Evolutionary conservation across 2,113 vertebrate genomes (phyloP).

Genomic region (Bucco capensis): DNA sequence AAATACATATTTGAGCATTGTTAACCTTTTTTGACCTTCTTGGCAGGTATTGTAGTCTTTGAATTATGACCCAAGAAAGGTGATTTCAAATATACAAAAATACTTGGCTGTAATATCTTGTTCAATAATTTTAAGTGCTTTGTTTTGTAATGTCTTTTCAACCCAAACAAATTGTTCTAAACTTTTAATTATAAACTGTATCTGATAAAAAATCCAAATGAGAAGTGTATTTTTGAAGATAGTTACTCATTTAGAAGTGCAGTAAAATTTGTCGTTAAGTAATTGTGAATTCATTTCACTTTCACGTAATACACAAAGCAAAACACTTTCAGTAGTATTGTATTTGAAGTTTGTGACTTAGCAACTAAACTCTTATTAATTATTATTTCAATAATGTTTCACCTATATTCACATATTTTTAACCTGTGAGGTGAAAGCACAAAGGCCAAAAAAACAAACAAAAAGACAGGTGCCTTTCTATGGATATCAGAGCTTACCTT

Average conservation of each 20-base stretch:
- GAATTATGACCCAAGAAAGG: constrained; percentile 55
- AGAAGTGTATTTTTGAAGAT: constrained; percentile 70
- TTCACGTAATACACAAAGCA: constrained; percentile 29
- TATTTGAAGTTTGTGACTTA: constrained; percentile 34
- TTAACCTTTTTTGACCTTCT: constrained; percentile 34
- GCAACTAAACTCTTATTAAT: constrained; percentile 41
- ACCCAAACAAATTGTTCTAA: constrained; percentile 45
- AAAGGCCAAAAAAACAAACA: background rate
- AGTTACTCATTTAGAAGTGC: constrained; percentile 50
- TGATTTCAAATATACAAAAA: constrained; percentile 63
- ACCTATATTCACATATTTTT: constrained; percentile 59
- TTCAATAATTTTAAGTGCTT: constrained; percentile 55
- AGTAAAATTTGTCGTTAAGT: constrained; percentile 60
- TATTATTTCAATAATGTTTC: constrained; percentile 47
- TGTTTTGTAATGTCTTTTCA: constrained; percentile 70
- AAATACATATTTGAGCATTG: constrained; percentile 35
- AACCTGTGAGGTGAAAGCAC: constrained; percentile 45
- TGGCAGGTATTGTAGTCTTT: constrained; percentile 47
- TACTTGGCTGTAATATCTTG: constrained; percentile 60
- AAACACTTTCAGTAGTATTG: constrained; percentile 29
- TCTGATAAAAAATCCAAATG: constrained; percentile 42
- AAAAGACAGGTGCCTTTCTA: constrained; percentile 27
- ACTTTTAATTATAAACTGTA: constrained; percentile 47
- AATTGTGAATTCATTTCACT: constrained; percentile 45
- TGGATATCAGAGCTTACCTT: constrained; percentile 3